phyloP scores from a whole-genome alignment of 2,113 vertebrate species.

The Crotalus horridus region DNA sequence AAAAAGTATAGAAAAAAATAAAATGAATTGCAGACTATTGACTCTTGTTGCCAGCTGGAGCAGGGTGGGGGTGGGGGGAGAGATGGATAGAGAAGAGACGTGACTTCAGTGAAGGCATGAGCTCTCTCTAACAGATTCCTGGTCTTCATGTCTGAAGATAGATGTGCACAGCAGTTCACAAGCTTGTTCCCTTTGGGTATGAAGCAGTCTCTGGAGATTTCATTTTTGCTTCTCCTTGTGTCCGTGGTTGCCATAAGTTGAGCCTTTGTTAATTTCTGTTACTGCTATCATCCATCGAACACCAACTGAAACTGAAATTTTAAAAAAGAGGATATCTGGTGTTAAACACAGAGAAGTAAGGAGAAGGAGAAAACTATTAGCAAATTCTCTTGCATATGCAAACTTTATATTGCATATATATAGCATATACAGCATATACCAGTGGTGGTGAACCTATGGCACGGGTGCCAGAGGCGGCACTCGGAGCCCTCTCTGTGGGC shows the following conservation, averaged over 20 bases:
- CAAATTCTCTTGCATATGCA: not conserved
- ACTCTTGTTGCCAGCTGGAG: not conserved
- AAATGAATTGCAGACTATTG: not conserved
- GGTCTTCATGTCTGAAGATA: conserved; percentile 36
- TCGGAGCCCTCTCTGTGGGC: too few relatives aligned
- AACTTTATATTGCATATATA: not conserved
- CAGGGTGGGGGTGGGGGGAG: too few relatives aligned
- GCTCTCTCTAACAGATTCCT: not conserved
- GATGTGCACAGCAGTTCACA: conserved; percentile 37
- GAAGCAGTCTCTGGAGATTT: conserved; percentile 45
- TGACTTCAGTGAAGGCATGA: conserved; percentile 20
- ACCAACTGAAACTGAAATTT: conserved; percentile 78
- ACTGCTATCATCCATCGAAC: conserved; percentile 95
- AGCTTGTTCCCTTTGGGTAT: conserved; percentile 57
- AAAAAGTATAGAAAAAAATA: too few relatives aligned
- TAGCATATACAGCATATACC: too few relatives aligned
- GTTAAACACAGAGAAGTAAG: not conserved
- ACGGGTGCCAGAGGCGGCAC: too few relatives aligned
- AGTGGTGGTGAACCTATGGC: too few relatives aligned
- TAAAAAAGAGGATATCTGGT: not conserved
- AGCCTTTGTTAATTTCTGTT: conserved; percentile 90
- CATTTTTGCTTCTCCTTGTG: conserved; percentile 72
- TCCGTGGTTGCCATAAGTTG: conserved; percentile 84
- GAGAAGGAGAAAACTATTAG: not conserved
- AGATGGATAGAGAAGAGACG: not conserved